Evolutionary conservation across 2,113 vertebrate species (phyloP).

Genomic region (Mionectes macconnelli): DNA sequence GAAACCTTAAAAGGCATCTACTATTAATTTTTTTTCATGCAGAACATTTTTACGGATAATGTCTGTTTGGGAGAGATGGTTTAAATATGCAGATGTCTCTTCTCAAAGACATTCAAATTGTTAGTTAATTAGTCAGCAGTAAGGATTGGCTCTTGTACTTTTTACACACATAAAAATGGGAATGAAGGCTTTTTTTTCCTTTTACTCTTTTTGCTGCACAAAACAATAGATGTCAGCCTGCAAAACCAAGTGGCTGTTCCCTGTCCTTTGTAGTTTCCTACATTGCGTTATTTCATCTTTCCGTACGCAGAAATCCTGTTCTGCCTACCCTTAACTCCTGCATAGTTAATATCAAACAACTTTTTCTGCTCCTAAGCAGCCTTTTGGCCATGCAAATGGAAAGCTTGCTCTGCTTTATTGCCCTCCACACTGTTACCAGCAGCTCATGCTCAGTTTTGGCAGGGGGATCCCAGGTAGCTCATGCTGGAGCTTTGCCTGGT

Average conservation of each 20-base stretch:
- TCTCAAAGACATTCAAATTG: slow-evolving; percentile 55
- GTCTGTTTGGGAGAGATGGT: slow-evolving; percentile 1
- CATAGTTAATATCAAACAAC: background rate
- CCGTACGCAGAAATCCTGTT: background rate
- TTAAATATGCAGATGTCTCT: slow-evolving; percentile 55
- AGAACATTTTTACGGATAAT: slow-evolving; percentile 56
- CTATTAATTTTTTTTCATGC: slow-evolving; percentile 37
- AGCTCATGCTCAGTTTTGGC: background rate
- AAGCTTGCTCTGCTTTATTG: background rate
- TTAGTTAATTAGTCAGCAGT: slow-evolving; percentile 56
- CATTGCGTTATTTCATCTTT: background rate
- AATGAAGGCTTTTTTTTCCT: background rate
- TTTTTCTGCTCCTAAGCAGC: background rate
- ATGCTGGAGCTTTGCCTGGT: background rate
- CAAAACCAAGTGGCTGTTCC: slow-evolving; percentile 9
- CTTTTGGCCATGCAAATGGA: background rate
- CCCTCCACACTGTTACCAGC: background rate
- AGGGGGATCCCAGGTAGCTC: background rate
- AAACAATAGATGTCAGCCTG: slow-evolving; percentile 49
- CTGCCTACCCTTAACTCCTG: background rate
- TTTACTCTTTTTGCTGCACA: background rate
- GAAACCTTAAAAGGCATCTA: slow-evolving; percentile 47
- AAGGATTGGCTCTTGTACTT: slow-evolving; percentile 7
- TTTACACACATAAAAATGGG: slow-evolving; percentile 16
- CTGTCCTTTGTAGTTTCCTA: background rate